Base-by-base conservation (phyloP, 2,888 invertebrate species). In the Neuroscelio doddi region DNA sequence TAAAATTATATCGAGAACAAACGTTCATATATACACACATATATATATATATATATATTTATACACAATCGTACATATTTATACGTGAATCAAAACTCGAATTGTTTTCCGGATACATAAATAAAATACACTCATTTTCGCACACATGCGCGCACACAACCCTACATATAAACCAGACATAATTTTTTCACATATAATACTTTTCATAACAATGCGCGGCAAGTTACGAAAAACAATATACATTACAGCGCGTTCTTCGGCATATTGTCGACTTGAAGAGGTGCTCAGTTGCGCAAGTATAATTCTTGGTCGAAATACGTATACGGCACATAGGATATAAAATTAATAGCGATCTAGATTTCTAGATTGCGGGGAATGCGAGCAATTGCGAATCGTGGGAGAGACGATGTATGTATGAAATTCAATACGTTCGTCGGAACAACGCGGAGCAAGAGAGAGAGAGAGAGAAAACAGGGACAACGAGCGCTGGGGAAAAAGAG, bases 271-370 rank as follows among this genome's bases (percentile, higher is more conserved):
- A 49, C 62, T 47, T 45, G 50, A 50, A 55, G 58, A 66, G 58
- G 58, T 50, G 38, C 45, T 45, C 51, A 42, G 44, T 65, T 59
- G 62, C 63, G 53, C 51, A 66, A 66, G 53, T 59, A 63, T 61
- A 66, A 69, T 61, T 66, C 55, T 68, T 52, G 38, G 46, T 39
- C 49, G 64, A 55, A 58, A 55, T 62, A 47, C 51, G 44, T 42
- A 67, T 64, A 58, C 62, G 64, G 55, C 29, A 32, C 26, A 3
- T 53, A 64, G 56, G 80, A 82, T 80, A 79, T 81, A 80, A 83
- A 82, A 83, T 83, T 83, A 83, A 83, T 83, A 80, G 80, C 73
- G 82, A 82, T 82, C 82, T 82, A 82, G 81, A 83, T 82, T 81
- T 80, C 80, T 81, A 80, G 80, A 82, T 83, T 80, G 82, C 77